These are phyloP conservation scores for Synanthedon formicaeformis DNA, from an alignment of 2,888 invertebrate species.

Conservation along the genomic window DNA sequence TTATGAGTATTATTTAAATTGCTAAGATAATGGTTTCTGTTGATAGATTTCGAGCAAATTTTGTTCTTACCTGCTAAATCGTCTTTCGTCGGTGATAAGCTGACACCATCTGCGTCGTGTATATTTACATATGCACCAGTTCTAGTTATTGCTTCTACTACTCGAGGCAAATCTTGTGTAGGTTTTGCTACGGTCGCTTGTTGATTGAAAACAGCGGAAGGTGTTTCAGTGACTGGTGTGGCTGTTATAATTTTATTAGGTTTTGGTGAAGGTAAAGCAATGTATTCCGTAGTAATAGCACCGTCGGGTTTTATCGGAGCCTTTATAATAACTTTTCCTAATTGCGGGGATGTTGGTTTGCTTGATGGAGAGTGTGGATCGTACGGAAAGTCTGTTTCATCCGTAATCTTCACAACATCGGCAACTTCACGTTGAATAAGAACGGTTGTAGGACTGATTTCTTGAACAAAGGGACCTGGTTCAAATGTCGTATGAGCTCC, in stretches of 20 bases:
- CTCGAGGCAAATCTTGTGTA: conserved; percentile 45
- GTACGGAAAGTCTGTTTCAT: conserved; percentile 61
- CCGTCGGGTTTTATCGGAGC: conserved; percentile 61
- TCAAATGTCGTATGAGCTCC: conserved; percentile 88
- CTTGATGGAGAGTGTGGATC: conserved; percentile 46
- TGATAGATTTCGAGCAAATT: conserved; percentile 30
- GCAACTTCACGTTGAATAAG: conserved; percentile 51
- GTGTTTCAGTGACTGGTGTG: conserved; percentile 47
- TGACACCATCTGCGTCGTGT: conserved; percentile 73
- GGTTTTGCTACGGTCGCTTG: conserved; percentile 30
- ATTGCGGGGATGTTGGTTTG: conserved; percentile 73
- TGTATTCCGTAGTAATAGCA: conserved; percentile 64
- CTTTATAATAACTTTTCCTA: conserved; percentile 74
- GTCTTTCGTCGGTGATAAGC: conserved; percentile 72
- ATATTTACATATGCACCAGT: conserved; percentile 80
- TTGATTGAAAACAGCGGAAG: conserved; percentile 19
- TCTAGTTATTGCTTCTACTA: conserved; percentile 60
- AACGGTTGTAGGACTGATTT: conserved; percentile 52
- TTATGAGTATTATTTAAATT: conserved; percentile 29
- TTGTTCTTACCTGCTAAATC: conserved; percentile 77
- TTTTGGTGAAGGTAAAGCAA: conserved; percentile 68
- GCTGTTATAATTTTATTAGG: conserved; percentile 75
- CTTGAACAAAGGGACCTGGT: conserved; percentile 87
- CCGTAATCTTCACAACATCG: conserved; percentile 45
- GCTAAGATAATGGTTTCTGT: conserved; percentile 22